Base-by-base conservation (phyloP, 2,888 invertebrate species). In the Chaetoderma sp. region DNA sequence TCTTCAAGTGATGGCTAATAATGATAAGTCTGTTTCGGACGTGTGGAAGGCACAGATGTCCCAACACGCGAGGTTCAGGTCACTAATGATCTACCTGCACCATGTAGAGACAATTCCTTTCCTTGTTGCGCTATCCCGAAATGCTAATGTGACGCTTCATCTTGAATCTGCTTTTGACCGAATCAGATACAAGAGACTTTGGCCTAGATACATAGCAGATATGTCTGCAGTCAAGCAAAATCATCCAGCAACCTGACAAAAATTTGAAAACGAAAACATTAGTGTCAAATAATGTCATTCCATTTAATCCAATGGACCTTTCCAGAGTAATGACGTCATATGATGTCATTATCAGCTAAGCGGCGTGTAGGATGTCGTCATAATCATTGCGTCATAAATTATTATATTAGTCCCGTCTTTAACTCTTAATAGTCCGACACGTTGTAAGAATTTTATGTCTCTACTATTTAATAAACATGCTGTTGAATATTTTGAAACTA, bases 91-190 rank as follows among this genome's bases (percentile, higher is more conserved):
- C 32, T 62, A 67, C 57, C 63, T 67, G 16, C 63, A 67, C 45
- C 63, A 58, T 36, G 66, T 65, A 21, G 47, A 66, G 28, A 62
- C 36, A 18, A 66, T 66, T 39, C 57, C 64, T 23, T 52, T 61
- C 30, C 67, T 67, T 61, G 57, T 68, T 2, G 62, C 62, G 18
- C 65, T 54, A 57, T 30, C 66, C 54, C 65, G 59, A 44, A 62
- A 68, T 67, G 42, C 62, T 50, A 18, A 27, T n/a, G n/a, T n/a
- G n/a, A n/a, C n/a, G n/a, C 65, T 68, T 39, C 68, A 68, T 56
- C 68, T 68, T 13, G 50, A 67, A 56, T 65, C 65, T 36, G 62
- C 65, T 16, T 25, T 63, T 23, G 57, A 68, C 50, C 8, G 65
- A n/a, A 44, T 65, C 36, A 63, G 57, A 65, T 63, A 63, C 27